A percentile compares a stretch with the other conserved stretches of the same genome.
These are phyloP conservation scores for Triplophysa dalaica DNA, from an alignment of 2,113 vertebrate species.

Conservation along the genomic window DNA sequence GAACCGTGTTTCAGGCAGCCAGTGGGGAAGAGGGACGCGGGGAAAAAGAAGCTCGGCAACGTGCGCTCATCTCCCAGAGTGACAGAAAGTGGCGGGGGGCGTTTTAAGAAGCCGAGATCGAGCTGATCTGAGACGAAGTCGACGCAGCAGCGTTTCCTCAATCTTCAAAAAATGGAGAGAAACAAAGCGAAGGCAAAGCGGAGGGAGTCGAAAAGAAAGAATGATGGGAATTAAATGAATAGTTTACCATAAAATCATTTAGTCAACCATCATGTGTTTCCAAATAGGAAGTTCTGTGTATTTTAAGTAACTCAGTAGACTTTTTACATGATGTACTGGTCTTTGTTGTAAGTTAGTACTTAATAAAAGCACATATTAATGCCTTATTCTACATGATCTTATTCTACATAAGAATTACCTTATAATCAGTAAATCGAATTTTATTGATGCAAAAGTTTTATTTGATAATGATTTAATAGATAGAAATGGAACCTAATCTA, in stretches of 20 bases:
- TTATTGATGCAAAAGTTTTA: no score
- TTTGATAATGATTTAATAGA: no score
- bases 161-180: conserved; percentile 64
- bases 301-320: no score
- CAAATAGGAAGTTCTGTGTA: no score
- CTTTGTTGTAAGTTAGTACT: no score
- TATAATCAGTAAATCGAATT: no score
- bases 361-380: no score
- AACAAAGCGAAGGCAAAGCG: conserved; percentile 32
- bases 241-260: background rate
- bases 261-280: no score
- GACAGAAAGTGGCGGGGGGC: conserved; percentile 71
- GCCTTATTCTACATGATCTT: no score
- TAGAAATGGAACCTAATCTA: no score
- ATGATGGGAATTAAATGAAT: background rate
- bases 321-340: no score
- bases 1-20: conserved; percentile 73
- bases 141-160: conserved; percentile 63
- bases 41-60: conserved; percentile 62
- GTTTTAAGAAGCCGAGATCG: conserved; percentile 70
- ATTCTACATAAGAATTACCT: no score
- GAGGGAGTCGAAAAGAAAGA: background rate
- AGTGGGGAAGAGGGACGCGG: conserved; percentile 70
- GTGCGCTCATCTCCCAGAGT: conserved; percentile 74
- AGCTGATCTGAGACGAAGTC: conserved; percentile 73